Evolutionary conservation across 2,888 invertebrate genomes (phyloP).

Genomic region (Diarsia mendica): DNA sequence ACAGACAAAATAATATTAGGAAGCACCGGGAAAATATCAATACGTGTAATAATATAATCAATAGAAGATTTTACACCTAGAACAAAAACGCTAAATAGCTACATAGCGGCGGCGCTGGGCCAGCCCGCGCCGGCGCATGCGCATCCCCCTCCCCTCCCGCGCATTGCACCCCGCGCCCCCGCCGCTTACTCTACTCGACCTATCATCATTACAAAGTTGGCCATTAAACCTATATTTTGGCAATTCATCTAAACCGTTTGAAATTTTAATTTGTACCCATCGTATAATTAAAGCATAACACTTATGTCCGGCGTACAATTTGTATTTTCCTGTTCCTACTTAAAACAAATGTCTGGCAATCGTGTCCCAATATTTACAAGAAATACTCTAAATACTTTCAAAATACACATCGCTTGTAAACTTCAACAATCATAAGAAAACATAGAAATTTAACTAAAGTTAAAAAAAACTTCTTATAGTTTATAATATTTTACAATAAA

Average conservation of each 20-base stretch:
- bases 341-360: slow-evolving; percentile 79
- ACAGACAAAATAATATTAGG: slow-evolving; percentile 88
- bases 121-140: slow-evolving; percentile 12
- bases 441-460: slow-evolving; percentile 79
- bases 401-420: slow-evolving; percentile 77
- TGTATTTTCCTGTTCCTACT: slow-evolving; percentile 69
- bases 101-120: slow-evolving; percentile 33
- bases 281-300: slow-evolving; percentile 63
- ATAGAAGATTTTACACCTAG: slow-evolving; percentile 78
- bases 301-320: slow-evolving; percentile 59
- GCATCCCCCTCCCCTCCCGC: slow-evolving; percentile 22
- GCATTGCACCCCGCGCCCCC: slow-evolving; percentile 28
- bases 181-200: slow-evolving; percentile 55
- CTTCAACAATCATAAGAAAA: slow-evolving; percentile 80
- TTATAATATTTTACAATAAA: slow-evolving; percentile 74
- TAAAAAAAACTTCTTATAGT: slow-evolving; percentile 71
- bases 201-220: slow-evolving; percentile 61
- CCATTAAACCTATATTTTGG: slow-evolving; percentile 69
- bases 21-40: slow-evolving; percentile 87
- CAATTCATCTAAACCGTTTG: slow-evolving; percentile 64
- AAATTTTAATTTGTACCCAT: slow-evolving; percentile 69
- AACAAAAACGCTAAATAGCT: slow-evolving; percentile 74
- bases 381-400: slow-evolving; percentile 74
- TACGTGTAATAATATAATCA: slow-evolving; percentile 75
- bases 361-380: slow-evolving; percentile 77